Evolutionary conservation across 2,113 vertebrate genomes (phyloP).

Genomic region (Trogon melanurus): DNA sequence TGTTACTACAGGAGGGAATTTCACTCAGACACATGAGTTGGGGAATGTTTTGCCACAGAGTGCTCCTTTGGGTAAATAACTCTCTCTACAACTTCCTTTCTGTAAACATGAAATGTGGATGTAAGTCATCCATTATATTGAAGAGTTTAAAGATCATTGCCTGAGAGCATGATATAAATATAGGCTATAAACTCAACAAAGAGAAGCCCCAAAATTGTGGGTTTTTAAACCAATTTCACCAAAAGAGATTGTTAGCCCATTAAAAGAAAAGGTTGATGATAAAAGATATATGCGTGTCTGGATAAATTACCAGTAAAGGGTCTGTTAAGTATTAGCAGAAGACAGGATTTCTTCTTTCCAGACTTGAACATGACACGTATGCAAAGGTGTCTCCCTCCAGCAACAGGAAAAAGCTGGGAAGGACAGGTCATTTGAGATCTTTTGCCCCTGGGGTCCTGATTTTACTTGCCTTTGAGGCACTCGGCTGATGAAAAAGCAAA

Average conservation of each 20-base stretch:
- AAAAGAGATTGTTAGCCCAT: neutral
- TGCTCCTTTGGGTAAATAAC: neutral
- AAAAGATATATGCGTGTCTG: accelerated
- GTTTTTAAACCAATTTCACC: neutral
- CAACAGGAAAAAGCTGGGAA: neutral
- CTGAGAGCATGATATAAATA: neutral
- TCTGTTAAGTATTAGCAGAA: neutral
- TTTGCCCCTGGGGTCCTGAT: neutral
- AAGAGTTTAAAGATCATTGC: neutral
- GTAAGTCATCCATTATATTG: neutral
- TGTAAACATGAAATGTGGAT: neutral
- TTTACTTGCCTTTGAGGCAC: neutral
- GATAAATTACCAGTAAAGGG: neutral
- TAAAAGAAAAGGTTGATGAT: neutral
- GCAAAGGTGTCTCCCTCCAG: neutral
- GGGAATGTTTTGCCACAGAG: neutral
- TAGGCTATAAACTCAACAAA: neutral
- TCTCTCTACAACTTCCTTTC: neutral
- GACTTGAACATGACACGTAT: neutral
- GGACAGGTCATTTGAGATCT: neutral
- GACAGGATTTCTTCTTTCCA: neutral
- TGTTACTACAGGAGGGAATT: neutral
- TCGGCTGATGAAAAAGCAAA: neutral
- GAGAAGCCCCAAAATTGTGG: neutral
- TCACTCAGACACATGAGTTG: neutral